Conservation (phyloP, 1,140 invertebrate genomes). For the Ceratina japonica region DNA sequence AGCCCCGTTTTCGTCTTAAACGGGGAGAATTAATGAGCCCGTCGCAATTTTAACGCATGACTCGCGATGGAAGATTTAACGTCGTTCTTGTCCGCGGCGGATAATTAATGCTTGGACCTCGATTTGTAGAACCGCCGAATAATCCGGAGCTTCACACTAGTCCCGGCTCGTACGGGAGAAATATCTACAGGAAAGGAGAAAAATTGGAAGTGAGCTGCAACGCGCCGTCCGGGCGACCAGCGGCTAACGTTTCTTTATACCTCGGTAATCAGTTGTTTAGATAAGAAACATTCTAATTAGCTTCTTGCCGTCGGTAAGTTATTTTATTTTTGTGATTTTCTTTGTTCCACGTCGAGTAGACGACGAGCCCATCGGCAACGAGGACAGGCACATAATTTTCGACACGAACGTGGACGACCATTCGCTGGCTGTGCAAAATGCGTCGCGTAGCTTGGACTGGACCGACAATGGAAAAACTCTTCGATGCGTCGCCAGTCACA, state of each 20-base stretch:
- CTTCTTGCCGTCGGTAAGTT: background rate
- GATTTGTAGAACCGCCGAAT: conserved; percentile 81
- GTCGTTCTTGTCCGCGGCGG: background rate
- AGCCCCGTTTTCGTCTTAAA: background rate
- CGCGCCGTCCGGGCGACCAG: conserved; percentile 84
- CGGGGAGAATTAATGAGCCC: background rate
- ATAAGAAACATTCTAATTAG: background rate
- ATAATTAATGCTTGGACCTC: conserved; percentile 22
- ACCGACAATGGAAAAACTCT: conserved; percentile 84
- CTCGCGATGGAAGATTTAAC: background rate
- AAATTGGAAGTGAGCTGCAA: conserved; percentile 83
- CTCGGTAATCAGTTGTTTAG: conserved; percentile 76
- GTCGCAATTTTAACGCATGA: background rate
- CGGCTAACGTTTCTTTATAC: conserved; percentile 86
- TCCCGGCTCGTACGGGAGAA: conserved; percentile 71
- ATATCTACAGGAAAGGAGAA: conserved; percentile 81
- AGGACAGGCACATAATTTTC: conserved; percentile 79
- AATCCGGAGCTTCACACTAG: conserved; percentile 81
- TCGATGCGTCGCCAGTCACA: conserved; percentile 84
- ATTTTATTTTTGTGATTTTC: background rate
- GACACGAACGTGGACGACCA: conserved; percentile 68
- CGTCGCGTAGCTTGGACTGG: conserved; percentile 81
- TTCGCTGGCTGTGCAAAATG: conserved; percentile 82
- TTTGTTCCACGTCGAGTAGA: conserved; percentile 72
- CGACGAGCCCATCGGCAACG: conserved; percentile 81